Evolutionary conservation across 2,888 invertebrate species (phyloP), one percentile per base, ranked within the genome.

Genomic region (Sesia apiformis): DNA sequence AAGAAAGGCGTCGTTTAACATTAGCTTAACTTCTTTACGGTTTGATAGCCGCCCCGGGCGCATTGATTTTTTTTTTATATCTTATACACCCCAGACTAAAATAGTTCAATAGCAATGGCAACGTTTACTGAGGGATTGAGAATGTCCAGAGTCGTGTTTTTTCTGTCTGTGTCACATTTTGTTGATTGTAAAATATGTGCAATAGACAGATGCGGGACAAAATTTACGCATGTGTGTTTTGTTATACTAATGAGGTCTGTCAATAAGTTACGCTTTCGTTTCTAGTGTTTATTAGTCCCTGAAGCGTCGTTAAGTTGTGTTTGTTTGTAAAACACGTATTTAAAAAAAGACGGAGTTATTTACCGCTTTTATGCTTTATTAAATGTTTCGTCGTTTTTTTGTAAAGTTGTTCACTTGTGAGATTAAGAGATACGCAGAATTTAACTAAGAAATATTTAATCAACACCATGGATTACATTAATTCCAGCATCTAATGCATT

Each of bases 21-120:
- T 87, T 86, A 84, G 81, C 81, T 84, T 86, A 86, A 88, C 87
- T 88, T 87, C 86, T 86, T 87, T 85, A 88, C 87, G 88, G 76
- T 88, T 88, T 88, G 78, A 88, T 87, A 79, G 70, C 73, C 69
- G 70, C 73, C 73, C 73, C 74, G 79, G 79, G 81, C 69, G 76
- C 57, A 41, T 57, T 62, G 62, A 54, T 57, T 57, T 59, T 61
- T 70, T 53, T 74, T 77, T 74, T 75, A 67, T 67, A 62, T 64
- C 58, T 58, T 62, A 65, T 60, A 55, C 42, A 54, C 58, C 62
- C 54, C 58, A 76, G 76, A 59, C 65, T 72, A 78, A 72, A 76
- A 74, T 76, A 78, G 74, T 74, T 74, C 65, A 71, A 67, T 70
- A 66, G 69, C 61, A 59, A 63, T 65, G 67, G 67, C 71, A 70